phyloP scores from a whole-genome alignment of 2,113 vertebrate species.

The Madoqua kirkii region DNA sequence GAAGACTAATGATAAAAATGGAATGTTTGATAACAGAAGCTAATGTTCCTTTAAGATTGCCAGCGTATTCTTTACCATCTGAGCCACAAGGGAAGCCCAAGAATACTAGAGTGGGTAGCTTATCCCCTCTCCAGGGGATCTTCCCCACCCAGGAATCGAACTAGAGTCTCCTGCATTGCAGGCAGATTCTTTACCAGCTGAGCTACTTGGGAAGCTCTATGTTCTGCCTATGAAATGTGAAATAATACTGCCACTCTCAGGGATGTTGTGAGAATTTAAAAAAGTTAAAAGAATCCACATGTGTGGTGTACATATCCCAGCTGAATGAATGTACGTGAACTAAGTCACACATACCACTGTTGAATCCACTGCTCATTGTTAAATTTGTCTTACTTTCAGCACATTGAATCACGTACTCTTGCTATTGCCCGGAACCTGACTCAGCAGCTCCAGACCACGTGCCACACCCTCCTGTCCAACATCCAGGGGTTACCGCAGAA shows the following conservation, averaged over 20 bases:
- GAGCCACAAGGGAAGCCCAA: not conserved
- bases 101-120: not conserved
- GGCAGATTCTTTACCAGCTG: not conserved
- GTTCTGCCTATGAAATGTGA: not conserved
- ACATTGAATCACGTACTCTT: conserved; percentile 90
- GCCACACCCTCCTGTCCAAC: conserved; percentile 83
- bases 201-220: not conserved
- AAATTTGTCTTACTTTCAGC: conserved; percentile 73
- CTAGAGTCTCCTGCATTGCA: not conserved
- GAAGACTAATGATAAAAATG: not conserved
- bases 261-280: not conserved
- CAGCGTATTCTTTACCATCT: not conserved
- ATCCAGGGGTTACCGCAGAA: conserved; percentile 89
- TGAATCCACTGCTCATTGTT: not conserved
- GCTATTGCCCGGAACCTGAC: conserved; percentile 84
- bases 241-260: not conserved
- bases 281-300: not conserved
- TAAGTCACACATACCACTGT: not conserved
- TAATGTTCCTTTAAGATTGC: not conserved
- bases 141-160: not conserved
- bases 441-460: conserved; percentile 86
- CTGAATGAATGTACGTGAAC: not conserved
- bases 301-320: not conserved
- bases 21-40: not conserved
- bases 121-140: not conserved